Evolutionary conservation across 1,140 invertebrate genomes (phyloP).

Genomic region (Cyclina sinensis): DNA sequence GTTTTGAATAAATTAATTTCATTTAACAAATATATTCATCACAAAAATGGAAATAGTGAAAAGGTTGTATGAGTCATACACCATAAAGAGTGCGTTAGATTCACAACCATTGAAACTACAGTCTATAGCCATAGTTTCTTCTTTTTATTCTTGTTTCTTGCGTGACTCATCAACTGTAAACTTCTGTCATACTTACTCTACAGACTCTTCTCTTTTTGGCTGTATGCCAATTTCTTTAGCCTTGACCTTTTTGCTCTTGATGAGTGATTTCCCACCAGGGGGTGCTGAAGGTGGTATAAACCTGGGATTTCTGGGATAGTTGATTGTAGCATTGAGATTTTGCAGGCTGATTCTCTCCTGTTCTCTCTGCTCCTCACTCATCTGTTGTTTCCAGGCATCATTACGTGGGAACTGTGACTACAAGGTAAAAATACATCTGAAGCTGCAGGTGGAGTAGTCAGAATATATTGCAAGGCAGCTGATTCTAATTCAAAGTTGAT

Average conservation of each 20-base stretch:
- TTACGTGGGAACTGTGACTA: conserved; percentile 53
- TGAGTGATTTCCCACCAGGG: conserved; percentile 74
- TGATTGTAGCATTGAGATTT: conserved; percentile 79
- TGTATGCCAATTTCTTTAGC: conserved; percentile 82
- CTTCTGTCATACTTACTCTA: conserved; percentile 64
- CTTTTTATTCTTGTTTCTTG: no score
- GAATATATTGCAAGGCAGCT: no score
- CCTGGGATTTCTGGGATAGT: conserved; percentile 82
- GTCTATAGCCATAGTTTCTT: no score
- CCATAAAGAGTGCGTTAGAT: no score
- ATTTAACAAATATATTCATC: no score
- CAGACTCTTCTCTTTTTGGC: conserved; percentile 63
- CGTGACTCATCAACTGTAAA: no score
- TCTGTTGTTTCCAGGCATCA: conserved; percentile 82
- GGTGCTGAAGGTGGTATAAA: conserved; percentile 77
- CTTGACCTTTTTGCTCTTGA: conserved; percentile 76
- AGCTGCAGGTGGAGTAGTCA: no score
- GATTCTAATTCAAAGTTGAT: no score
- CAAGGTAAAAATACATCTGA: not conserved
- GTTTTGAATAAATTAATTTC: no score
- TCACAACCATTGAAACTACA: no score
- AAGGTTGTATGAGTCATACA: no score
- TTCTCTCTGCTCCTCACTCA: conserved; percentile 80
- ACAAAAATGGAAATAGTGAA: no score
- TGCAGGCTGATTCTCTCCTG: conserved; percentile 79